A percentile compares a stretch with the other conserved stretches of the same genome.
Evolutionary conservation across 2,888 invertebrate genomes (phyloP).

Genomic region (Hypomecis punctinalis): DNA sequence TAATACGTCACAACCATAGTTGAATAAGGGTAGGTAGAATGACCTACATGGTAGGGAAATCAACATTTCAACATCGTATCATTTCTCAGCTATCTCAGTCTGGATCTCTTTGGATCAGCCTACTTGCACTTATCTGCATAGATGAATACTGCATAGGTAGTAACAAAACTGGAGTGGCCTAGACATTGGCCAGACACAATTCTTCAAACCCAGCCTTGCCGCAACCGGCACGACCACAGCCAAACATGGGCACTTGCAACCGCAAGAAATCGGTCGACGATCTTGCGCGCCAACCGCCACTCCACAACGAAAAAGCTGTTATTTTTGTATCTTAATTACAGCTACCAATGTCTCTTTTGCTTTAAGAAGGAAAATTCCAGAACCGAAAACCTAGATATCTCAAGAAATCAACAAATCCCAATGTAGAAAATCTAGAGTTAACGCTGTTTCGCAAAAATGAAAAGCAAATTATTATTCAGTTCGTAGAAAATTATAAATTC

Average conservation of each 20-base stretch:
- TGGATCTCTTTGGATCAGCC: too few relatives aligned
- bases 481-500: too few relatives aligned
- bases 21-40: too few relatives aligned
- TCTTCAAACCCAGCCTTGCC: constrained; percentile 53
- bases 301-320: constrained; percentile 4
- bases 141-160: background rate
- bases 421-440: too few relatives aligned
- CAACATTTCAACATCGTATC: too few relatives aligned
- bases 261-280: constrained; percentile 18
- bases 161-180: constrained; percentile 16
- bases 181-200: constrained; percentile 64
- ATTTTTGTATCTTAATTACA: constrained; percentile 16
- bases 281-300: constrained; percentile 5
- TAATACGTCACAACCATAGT: too few relatives aligned
- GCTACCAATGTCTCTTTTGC: background rate
- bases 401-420: too few relatives aligned
- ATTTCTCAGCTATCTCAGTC: too few relatives aligned
- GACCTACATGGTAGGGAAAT: too few relatives aligned
- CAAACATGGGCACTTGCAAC: constrained; percentile 44
- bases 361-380: background rate
- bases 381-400: background rate
- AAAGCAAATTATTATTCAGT: too few relatives aligned
- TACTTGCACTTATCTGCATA: background rate
- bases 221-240: constrained; percentile 39
- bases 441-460: too few relatives aligned